Evolutionary conservation across 2,888 invertebrate genomes (phyloP).

Genomic region (Acanthopleura granulata): DNA sequence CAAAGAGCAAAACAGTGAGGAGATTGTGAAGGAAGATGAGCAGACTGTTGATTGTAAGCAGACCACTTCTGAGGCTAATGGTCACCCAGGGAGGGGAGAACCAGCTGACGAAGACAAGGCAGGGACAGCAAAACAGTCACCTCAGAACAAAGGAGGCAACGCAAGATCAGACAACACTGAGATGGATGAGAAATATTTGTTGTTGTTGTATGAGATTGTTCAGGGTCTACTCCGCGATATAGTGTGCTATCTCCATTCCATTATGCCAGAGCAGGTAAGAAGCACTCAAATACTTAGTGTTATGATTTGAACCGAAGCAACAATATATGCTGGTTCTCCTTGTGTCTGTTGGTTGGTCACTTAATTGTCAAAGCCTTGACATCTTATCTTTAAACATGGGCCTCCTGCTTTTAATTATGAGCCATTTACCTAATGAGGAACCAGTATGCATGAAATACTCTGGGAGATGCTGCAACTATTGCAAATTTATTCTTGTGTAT

Average conservation of each 20-base stretch:
- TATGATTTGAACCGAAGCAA: too few species aligned
- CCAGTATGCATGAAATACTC: too few species aligned
- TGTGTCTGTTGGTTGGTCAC: too few species aligned
- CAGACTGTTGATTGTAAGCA: background rate
- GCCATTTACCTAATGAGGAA: too few species aligned
- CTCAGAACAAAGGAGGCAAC: conserved; percentile 1
- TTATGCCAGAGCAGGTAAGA: background rate
- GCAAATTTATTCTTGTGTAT: too few species aligned
- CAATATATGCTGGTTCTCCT: too few species aligned
- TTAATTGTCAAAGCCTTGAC: too few species aligned
- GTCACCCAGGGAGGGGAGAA: conserved; percentile 21
- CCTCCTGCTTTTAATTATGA: too few species aligned
- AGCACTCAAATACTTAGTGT: too few species aligned
- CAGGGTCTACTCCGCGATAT: conserved; percentile 36
- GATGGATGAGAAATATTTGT: background rate
- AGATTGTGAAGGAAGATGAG: background rate
- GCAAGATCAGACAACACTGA: background rate
- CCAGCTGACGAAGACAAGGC: background rate
- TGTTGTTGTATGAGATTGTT: conserved; percentile 35
- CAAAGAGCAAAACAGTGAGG: background rate
- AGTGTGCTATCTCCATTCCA: conserved; percentile 20
- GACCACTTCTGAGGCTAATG: background rate
- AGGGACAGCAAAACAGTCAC: too few species aligned
- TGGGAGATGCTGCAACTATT: too few species aligned
- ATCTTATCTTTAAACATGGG: too few species aligned